These are phyloP conservation scores for Spizella passerina DNA, from an alignment of 2,797 vertebrate genomes.

Conservation along the genomic window DNA sequence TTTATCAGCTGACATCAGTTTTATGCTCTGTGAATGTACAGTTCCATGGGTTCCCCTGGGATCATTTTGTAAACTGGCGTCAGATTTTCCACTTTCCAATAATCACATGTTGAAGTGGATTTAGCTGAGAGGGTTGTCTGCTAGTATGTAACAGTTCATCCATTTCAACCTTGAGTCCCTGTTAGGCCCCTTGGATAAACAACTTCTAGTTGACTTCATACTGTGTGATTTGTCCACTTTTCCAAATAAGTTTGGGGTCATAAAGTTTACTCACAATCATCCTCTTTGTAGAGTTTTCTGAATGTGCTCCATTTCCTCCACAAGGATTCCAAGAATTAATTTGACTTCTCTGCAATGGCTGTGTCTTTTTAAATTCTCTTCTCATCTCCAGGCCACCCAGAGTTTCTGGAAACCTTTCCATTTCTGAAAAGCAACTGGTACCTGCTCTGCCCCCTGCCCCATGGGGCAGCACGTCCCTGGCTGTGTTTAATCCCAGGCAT, in stretches of 20 bases:
- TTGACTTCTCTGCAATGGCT: neutral
- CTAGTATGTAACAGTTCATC: neutral
- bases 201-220: slow-evolving; percentile 34
- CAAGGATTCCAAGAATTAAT: neutral
- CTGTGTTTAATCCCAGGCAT: neutral
- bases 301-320: neutral
- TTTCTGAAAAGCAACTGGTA: neutral
- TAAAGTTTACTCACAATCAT: slow-evolving; percentile 19
- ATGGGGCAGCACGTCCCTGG: accelerated
- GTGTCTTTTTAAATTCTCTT: neutral
- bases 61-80: neutral
- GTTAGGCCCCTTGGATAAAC: slow-evolving; percentile 31
- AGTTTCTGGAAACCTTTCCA: neutral
- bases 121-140: neutral
- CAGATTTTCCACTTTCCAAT: neutral
- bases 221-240: slow-evolving; percentile 7
- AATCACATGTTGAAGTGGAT: neutral
- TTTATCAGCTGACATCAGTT: neutral
- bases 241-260: neutral
- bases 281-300: slow-evolving; percentile 34
- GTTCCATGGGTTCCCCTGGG: neutral
- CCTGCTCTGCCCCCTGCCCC: accelerated
- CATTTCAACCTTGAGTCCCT: neutral
- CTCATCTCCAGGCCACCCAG: neutral
- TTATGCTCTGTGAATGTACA: neutral